phyloP scores from a whole-genome alignment of 2,113 vertebrate genomes.

The Grantiella picta region DNA sequence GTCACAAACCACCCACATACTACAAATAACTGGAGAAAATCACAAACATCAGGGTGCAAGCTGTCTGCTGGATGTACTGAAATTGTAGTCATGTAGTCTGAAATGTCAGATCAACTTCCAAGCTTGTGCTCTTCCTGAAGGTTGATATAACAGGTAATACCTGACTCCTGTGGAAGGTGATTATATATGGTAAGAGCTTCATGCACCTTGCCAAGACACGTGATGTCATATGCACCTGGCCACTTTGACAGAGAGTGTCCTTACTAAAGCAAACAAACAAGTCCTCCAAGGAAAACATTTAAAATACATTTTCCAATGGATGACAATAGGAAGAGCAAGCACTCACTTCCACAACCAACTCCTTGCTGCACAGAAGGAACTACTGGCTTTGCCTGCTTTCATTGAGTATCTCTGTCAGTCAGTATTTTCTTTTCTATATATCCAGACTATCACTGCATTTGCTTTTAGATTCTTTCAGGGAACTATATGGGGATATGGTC shows the following conservation, averaged over 20 bases:
- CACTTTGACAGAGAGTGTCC: not conserved
- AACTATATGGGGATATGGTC: not conserved
- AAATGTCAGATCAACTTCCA: not conserved
- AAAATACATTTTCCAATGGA: not conserved
- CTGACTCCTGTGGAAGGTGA: not conserved
- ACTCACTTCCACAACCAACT: not conserved
- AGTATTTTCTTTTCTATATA: not conserved
- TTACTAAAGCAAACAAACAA: not conserved
- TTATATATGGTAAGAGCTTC: not conserved
- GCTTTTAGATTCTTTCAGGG: not conserved
- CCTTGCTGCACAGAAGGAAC: not conserved
- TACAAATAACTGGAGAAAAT: not conserved
- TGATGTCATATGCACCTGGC: not conserved
- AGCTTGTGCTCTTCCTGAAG: not conserved
- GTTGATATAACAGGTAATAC: not conserved
- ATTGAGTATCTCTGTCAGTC: not conserved
- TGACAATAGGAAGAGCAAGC: not conserved
- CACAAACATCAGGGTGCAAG: not conserved
- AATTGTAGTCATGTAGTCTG: accelerated
- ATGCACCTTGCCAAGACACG: not conserved
- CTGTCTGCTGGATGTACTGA: not conserved
- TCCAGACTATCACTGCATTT: not conserved
- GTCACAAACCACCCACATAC: not conserved
- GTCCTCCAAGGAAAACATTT: not conserved
- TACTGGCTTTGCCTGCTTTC: not conserved